Evolutionary conservation across 2,888 invertebrate genomes (phyloP).

Genomic region (Tetanocera ferruginea): DNA sequence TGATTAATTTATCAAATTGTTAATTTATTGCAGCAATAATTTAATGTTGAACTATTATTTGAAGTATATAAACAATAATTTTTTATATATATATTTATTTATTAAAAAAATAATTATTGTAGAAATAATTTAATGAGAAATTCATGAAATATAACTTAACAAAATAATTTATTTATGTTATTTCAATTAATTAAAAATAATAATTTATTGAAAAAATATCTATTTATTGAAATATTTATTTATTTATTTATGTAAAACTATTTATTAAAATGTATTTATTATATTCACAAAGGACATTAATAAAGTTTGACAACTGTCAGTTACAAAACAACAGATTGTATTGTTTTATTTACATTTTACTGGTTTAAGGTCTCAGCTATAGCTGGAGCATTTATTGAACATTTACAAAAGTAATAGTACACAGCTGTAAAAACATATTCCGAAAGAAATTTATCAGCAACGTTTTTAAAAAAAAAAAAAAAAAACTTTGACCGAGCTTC

Average conservation of each 20-base stretch:
- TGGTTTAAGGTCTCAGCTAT: too few species aligned
- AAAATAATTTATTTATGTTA: not conserved
- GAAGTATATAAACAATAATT: not conserved
- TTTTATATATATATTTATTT: not conserved
- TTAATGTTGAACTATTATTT: not conserved
- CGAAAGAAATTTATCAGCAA: too few species aligned
- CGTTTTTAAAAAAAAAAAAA: too few species aligned
- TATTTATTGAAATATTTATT: conserved; percentile 13
- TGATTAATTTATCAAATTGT: conserved; percentile 39
- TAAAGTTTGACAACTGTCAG: conserved; percentile 27
- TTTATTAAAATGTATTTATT: conserved; percentile 22
- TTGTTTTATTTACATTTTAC: not conserved
- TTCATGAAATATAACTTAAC: not conserved
- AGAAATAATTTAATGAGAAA: not conserved
- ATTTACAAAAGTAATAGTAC: too few species aligned
- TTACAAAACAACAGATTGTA: conserved; percentile 1
- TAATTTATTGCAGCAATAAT: conserved; percentile 39
- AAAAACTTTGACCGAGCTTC: too few species aligned
- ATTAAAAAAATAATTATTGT: not conserved
- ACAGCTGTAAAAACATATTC: too few species aligned
- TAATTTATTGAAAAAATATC: too few species aligned
- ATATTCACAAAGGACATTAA: conserved; percentile 19
- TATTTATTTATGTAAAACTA: not conserved
- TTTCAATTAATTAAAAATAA: not conserved
- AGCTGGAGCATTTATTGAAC: too few species aligned